Conservation (phyloP, 2,888 invertebrate genomes). For the Pristionchus entomophagus region DNA sequence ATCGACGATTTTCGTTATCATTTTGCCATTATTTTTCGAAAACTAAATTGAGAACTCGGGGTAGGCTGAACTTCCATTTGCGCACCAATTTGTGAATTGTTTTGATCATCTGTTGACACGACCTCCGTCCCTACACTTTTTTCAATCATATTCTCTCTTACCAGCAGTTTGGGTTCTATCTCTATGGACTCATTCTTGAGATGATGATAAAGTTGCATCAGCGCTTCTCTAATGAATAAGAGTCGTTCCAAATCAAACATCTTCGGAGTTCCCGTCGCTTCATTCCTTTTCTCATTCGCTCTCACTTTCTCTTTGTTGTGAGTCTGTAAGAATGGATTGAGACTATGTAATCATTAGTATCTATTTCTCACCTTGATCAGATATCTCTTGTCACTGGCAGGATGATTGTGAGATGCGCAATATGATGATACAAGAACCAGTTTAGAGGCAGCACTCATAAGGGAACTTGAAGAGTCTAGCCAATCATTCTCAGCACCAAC, state of each 20-base stretch:
- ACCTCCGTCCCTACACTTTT: no score
- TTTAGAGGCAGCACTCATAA: neutral
- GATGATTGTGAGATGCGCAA: slow-evolving; percentile 30
- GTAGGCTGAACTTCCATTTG: no score
- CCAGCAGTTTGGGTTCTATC: slow-evolving; percentile 1
- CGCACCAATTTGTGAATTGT: no score
- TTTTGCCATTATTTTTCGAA: no score
- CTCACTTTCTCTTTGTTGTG: slow-evolving; percentile 35
- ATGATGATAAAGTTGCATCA: neutral
- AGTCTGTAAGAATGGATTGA: neutral
- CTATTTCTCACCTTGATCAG: neutral
- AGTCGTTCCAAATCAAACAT: slow-evolving; percentile 34
- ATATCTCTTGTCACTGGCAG: slow-evolving; percentile 22
- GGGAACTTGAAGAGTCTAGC: neutral
- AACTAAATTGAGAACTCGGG: no score
- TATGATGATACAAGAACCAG: neutral
- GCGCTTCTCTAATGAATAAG: slow-evolving; percentile 5
- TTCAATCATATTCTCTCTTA: neutral
- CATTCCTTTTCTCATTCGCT: neutral
- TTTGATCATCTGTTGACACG: no score
- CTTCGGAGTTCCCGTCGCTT: neutral
- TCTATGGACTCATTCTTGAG: neutral
- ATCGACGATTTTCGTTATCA: no score
- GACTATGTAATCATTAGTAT: neutral
- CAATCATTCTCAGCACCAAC: neutral